A percentile compares a stretch with the other conserved stretches of the same genome.
Evolutionary conservation across 2,113 vertebrate genomes (phyloP).

Genomic region (Varanus komodoensis): DNA sequence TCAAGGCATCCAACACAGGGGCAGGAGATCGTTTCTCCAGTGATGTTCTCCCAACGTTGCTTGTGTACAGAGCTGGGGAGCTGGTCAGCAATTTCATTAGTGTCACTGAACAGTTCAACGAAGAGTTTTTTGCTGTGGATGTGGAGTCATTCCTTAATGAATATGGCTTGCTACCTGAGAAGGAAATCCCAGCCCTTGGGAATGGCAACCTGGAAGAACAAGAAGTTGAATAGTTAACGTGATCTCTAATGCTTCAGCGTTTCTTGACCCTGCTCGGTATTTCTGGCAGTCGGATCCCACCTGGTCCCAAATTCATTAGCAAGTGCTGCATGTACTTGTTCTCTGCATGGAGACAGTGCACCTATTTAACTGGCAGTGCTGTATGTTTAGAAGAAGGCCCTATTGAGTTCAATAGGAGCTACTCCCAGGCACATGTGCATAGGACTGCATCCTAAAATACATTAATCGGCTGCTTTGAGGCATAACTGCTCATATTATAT

Average conservation of each 20-base stretch:
- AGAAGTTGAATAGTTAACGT: conserved; percentile 81
- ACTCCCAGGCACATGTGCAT: not conserved
- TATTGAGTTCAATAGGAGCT: not conserved
- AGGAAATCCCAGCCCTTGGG: conserved; percentile 75
- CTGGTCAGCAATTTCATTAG: conserved; percentile 95
- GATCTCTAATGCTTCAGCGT: not conserved
- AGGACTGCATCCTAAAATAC: not conserved
- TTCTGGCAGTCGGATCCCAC: conserved; percentile 20
- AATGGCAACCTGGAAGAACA: conserved; percentile 80
- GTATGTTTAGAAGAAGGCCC: not conserved
- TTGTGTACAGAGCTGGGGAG: conserved; percentile 95
- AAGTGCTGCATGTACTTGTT: conserved; percentile 42
- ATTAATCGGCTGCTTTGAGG: not conserved
- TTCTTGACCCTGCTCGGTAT: conserved; percentile 30
- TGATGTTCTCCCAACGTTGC: conserved; percentile 88
- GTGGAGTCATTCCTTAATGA: conserved; percentile 95
- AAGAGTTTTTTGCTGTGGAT: conserved; percentile 94
- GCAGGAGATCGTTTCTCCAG: conserved; percentile 90
- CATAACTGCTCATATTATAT: not conserved
- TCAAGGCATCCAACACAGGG: conserved; percentile 87
- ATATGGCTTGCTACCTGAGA: conserved; percentile 93
- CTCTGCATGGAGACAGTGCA: conserved; percentile 22
- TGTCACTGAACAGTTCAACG: conserved; percentile 86
- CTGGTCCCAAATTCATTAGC: conserved; percentile 61
- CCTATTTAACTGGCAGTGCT: conserved; percentile 31